phyloP scores from a whole-genome alignment of 2,113 vertebrate species.

The Cyprinus carpio region DNA sequence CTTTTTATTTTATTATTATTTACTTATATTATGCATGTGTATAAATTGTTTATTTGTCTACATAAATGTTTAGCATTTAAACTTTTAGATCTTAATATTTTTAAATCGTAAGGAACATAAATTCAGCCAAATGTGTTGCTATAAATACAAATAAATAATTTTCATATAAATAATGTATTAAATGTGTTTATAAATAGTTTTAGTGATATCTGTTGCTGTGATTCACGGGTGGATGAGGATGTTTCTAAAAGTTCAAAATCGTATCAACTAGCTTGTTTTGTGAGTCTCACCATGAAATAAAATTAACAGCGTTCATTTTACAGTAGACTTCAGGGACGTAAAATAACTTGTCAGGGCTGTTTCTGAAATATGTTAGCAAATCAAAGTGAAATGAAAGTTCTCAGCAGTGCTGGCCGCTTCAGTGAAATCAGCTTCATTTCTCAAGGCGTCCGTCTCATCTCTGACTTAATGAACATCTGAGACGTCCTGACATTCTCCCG shows the following conservation, averaged over 20 bases:
- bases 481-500: slow-evolving; percentile 40
- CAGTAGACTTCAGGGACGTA: background rate
- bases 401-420: background rate
- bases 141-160: too few species aligned
- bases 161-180: background rate
- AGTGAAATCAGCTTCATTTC: background rate
- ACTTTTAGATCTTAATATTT: too few species aligned
- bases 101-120: too few species aligned
- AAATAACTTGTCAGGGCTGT: slow-evolving; percentile 3
- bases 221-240: background rate
- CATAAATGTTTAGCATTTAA: background rate
- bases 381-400: slow-evolving; percentile 55
- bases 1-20: too few species aligned
- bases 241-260: background rate
- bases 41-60: background rate
- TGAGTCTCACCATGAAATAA: background rate
- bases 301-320: background rate
- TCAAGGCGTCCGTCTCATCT: slow-evolving; percentile 44
- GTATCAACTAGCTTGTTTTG: background rate
- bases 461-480: slow-evolving; percentile 67
- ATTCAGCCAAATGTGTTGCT: too few species aligned
- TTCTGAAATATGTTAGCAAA: slow-evolving; percentile 7
- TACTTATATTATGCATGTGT: background rate
- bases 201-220: background rate
- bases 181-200: background rate